These are phyloP conservation scores for Tenthredo mesomela DNA, from an alignment of 2,888 invertebrate species.

Conservation along the genomic window DNA sequence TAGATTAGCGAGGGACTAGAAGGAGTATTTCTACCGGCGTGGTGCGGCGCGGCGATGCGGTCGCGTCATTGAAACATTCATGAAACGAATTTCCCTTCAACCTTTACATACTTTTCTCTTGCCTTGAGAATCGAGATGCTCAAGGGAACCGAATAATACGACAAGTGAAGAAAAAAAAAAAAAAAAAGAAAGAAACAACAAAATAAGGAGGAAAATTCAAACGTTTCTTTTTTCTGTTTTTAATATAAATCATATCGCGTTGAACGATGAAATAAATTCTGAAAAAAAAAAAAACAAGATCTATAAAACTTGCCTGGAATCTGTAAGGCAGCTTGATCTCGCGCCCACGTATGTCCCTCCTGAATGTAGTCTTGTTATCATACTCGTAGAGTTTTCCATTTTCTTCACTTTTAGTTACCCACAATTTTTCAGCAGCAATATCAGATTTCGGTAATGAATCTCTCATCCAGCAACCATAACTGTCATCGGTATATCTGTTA, in stretches of 20 bases:
- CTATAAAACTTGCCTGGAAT: slow-evolving; percentile 77
- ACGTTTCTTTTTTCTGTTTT: neutral
- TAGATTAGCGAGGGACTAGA: slow-evolving; percentile 31
- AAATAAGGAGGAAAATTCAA: neutral
- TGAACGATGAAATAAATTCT: neutral
- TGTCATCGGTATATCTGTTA: slow-evolving; percentile 87
- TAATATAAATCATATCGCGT: neutral
- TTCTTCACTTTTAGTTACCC: slow-evolving; percentile 90
- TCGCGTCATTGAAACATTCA: slow-evolving; percentile 31
- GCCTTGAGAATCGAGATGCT: neutral
- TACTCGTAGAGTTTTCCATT: slow-evolving; percentile 88
- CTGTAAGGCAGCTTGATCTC: slow-evolving; percentile 72
- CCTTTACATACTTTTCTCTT: neutral
- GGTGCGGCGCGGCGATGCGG: neutral
- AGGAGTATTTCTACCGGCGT: neutral
- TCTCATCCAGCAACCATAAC: slow-evolving; percentile 91
- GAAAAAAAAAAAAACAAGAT: neutral
- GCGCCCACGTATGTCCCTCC: slow-evolving; percentile 79
- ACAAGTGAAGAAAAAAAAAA: neutral
- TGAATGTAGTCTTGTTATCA: slow-evolving; percentile 85
- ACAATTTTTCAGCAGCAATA: slow-evolving; percentile 85
- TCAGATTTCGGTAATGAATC: slow-evolving; percentile 83
- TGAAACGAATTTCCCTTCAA: neutral
- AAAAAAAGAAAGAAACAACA: neutral
- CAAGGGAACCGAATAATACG: neutral